phyloP scores from a whole-genome alignment of 37 sponge, comb jelly and placozoan genomes.

The Axinella damicornis region DNA sequence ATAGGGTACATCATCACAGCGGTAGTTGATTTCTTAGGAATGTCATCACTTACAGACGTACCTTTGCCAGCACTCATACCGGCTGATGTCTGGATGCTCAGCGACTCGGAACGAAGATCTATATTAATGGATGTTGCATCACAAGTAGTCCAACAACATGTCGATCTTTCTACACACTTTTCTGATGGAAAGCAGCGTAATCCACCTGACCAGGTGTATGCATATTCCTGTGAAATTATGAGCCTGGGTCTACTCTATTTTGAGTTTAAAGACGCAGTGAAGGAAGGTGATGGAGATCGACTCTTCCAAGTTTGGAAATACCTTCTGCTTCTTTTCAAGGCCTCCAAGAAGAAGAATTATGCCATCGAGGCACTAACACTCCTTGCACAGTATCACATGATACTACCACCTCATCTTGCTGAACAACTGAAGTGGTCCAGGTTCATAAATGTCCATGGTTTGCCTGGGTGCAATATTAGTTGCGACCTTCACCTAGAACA shows the following conservation, averaged over 20 bases:
- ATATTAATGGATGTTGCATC: no score
- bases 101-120: no score
- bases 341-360: slow-evolving; percentile 26
- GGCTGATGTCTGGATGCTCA: background rate
- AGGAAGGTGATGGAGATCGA: slow-evolving; percentile 46
- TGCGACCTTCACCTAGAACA: slow-evolving; percentile 22
- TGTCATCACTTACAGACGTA: no score
- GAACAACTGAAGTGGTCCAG: slow-evolving; percentile 27
- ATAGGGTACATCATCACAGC: slow-evolving; percentile 36
- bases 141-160: no score
- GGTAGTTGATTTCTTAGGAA: slow-evolving; percentile 14
- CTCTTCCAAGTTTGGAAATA: slow-evolving; percentile 36
- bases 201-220: slow-evolving; percentile 9
- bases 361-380: slow-evolving; percentile 26
- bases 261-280: slow-evolving; percentile 40
- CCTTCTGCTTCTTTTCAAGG: slow-evolving; percentile 19
- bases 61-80: background rate
- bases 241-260: slow-evolving; percentile 31
- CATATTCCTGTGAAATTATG: slow-evolving; percentile 23
- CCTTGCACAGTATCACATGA: background rate
- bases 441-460: slow-evolving; percentile 14
- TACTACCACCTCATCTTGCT: slow-evolving; percentile 15
- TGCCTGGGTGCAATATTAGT: slow-evolving; percentile 12
- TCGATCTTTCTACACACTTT: no score
- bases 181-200: background rate